Percentiles rank a stretch among this genome's conserved stretches.
Conservation (phyloP, 2,888 invertebrate genomes). For the Athrips mouffetella region DNA sequence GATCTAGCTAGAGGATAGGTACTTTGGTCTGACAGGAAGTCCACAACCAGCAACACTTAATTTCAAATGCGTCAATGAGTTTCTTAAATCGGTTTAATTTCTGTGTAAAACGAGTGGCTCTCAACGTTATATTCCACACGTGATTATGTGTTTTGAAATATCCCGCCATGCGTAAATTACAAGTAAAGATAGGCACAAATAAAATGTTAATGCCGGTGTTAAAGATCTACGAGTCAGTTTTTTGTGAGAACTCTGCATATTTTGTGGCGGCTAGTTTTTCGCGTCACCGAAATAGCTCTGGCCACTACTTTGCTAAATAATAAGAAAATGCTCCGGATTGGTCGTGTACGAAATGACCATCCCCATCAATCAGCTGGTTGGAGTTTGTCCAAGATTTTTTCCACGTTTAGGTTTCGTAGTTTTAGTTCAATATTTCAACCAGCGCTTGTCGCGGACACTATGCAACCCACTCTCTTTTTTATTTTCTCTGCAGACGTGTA, state of each 20-base stretch:
- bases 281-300: constrained; percentile 72
- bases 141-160: constrained; percentile 16
- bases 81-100: too few relatives aligned
- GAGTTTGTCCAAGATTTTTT: constrained; percentile 75
- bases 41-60: too few relatives aligned
- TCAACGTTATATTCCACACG: constrained; percentile 15
- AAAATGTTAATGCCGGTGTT: constrained; percentile 25
- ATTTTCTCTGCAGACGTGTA: not conserved
- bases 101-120: too few relatives aligned
- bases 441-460: constrained; percentile 49
- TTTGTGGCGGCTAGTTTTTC: constrained; percentile 71
- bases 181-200: too few relatives aligned
- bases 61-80: too few relatives aligned
- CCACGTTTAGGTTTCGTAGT: constrained; percentile 76
- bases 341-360: constrained; percentile 78
- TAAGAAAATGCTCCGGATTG: constrained; percentile 77
- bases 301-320: constrained; percentile 76
- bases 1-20: too few relatives aligned
- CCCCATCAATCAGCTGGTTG: constrained; percentile 79
- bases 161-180: constrained; percentile 13
- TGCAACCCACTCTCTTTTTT: constrained; percentile 31
- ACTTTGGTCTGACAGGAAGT: too few relatives aligned
- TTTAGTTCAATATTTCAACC: constrained; percentile 68
- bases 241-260: constrained; percentile 55
- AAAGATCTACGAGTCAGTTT: constrained; percentile 35